Evolutionary conservation across 64 coral and sea anemone genomes (phyloP).

Genomic region (Catalaphyllia jardinei): DNA sequence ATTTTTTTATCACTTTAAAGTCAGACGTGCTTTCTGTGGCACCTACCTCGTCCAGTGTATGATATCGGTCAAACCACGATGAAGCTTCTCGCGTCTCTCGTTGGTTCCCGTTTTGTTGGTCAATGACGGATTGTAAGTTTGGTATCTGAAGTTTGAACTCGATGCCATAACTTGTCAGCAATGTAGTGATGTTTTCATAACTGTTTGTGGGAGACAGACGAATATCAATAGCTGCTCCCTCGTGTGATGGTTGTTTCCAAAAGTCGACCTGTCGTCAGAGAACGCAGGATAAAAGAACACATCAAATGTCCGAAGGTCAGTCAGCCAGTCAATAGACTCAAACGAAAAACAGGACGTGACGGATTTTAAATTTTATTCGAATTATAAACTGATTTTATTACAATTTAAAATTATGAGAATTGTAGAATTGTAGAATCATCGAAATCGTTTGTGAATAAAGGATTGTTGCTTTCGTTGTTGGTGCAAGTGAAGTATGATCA

Average conservation of each 20-base stretch:
- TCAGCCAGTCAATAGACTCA: too few relatives aligned
- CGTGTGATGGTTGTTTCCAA: conserved; percentile 24
- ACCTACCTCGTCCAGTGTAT: conserved; percentile 37
- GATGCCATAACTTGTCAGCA: not conserved
- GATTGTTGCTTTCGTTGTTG: too few relatives aligned
- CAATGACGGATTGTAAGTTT: conserved; percentile 27
- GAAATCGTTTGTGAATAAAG: too few relatives aligned
- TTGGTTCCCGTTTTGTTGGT: not conserved
- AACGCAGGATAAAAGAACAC: not conserved
- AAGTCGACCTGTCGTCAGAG: conserved; percentile 30
- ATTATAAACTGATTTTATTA: too few relatives aligned
- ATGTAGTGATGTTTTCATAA: conserved; percentile 19
- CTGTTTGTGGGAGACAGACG: not conserved
- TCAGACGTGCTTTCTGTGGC: not conserved
- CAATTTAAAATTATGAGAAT: too few relatives aligned
- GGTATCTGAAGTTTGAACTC: conserved; percentile 37
- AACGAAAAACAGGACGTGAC: too few relatives aligned
- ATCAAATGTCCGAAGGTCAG: too few relatives aligned
- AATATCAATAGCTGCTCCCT: conserved; percentile 41
- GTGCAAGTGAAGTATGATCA: too few relatives aligned
- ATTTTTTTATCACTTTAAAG: too few relatives aligned
- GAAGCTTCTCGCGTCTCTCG: not conserved
- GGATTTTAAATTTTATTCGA: too few relatives aligned
- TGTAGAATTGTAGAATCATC: too few relatives aligned
- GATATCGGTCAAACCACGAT: conserved; percentile 46